phyloP scores from a whole-genome alignment of 1,140 invertebrate species.

The Trachymyrmex cornetzi region DNA sequence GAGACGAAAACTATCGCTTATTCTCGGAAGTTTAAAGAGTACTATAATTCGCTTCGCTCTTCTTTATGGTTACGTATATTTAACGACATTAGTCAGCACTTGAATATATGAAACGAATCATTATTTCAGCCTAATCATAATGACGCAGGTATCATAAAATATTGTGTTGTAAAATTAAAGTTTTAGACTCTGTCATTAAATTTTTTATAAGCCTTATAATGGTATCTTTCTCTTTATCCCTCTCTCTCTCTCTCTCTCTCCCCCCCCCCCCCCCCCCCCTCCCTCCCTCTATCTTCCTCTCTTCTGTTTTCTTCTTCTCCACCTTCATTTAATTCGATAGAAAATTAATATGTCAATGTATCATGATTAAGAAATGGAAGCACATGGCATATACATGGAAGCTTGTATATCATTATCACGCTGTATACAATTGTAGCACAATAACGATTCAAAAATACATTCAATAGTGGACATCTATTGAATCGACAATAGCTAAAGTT shows the following conservation, averaged over 20 bases:
- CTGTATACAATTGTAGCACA: neutral
- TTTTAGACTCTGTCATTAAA: neutral
- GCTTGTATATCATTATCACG: neutral
- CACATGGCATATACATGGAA: slow-evolving; percentile 34
- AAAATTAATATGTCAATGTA: neutral
- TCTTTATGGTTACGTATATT: slow-evolving; percentile 19
- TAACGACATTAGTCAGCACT: neutral
- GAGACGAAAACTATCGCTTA: neutral
- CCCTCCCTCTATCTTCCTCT: neutral
- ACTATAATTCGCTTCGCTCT: slow-evolving; percentile 26
- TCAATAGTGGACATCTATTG: slow-evolving; percentile 1
- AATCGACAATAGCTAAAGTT: slow-evolving; percentile 28
- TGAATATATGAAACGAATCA: neutral
- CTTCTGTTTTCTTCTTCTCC: neutral
- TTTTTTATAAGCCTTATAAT: neutral
- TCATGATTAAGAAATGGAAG: slow-evolving; percentile 60
- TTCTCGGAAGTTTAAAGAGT: neutral
- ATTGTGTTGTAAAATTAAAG: neutral
- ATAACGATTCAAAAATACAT: slow-evolving; percentile 40
- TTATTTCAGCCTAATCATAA: neutral
- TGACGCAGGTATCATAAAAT: neutral
- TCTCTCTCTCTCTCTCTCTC: neutral
- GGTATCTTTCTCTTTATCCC: neutral
- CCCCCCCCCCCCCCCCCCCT: too few relatives aligned
- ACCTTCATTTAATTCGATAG: neutral